These are phyloP conservation scores for Atopsyche davidsoni DNA, from an alignment of 1,140 invertebrate species.

Conservation along the genomic window DNA sequence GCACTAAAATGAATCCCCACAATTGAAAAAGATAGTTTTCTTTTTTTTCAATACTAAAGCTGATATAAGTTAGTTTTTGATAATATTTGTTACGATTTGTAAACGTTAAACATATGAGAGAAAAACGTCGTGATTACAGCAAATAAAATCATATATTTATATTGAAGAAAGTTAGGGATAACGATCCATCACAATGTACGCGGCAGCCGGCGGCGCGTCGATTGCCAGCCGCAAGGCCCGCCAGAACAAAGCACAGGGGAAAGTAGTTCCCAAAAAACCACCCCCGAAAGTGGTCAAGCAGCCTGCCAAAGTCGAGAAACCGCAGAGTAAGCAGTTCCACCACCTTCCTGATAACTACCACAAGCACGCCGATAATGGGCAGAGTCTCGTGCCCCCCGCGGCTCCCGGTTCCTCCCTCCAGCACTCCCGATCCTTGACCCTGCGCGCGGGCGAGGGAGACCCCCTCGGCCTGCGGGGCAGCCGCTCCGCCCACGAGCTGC, in stretches of 20 bases:
- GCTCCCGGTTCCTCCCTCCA: conserved; percentile 16
- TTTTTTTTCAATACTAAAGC: no score
- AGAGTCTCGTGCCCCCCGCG: conserved; percentile 10
- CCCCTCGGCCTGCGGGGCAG: conserved; percentile 14
- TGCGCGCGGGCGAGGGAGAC: conserved; percentile 18
- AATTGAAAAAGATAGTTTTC: no score
- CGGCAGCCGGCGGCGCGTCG: conserved; percentile 65
- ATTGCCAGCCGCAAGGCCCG: conserved; percentile 63
- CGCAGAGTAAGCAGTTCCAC: conserved; percentile 49
- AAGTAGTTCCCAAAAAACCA: conserved; percentile 33
- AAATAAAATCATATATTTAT: no score
- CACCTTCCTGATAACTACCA: conserved; percentile 45
- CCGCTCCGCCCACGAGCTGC: conserved; percentile 26
- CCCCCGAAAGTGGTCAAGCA: conserved; percentile 35
- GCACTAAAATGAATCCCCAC: no score
- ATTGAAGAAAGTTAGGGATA: no score
- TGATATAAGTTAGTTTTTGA: no score
- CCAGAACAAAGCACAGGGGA: conserved; percentile 46
- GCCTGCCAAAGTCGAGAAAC: conserved; percentile 8
- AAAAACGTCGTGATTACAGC: no score
- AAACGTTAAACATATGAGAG: no score
- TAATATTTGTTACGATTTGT: no score
- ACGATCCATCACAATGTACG: conserved; percentile 55
- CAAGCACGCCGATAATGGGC: conserved; percentile 4
- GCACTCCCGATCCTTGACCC: conserved; percentile 26